Percentiles rank a stretch among this genome's conserved stretches.
Conservation (phyloP, 2,888 invertebrate genomes). For the Pelosia muscerda region DNA sequence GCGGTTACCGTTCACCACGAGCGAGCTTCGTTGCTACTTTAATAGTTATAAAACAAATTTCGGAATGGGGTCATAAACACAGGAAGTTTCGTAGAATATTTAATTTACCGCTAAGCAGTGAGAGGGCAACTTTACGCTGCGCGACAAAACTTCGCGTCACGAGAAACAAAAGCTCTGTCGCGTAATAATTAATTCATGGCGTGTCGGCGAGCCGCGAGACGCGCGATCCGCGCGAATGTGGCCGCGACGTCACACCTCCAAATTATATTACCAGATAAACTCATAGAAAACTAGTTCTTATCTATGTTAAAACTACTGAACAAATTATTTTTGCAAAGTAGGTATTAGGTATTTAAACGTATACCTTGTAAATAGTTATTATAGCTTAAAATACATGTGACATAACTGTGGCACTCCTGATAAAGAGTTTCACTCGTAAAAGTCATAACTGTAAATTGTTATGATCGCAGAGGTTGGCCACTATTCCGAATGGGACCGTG, state of each 20-base stretch:
- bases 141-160: conserved; percentile 57
- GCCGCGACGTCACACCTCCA: conserved; percentile 34
- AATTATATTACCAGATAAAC: conserved; percentile 27
- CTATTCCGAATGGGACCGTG: conserved; percentile 22
- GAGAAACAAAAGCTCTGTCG: conserved; percentile 58
- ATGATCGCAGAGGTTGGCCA: conserved; percentile 18
- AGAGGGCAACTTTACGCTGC: conserved; percentile 41
- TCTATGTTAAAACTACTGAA: not conserved
- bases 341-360: not conserved
- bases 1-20: not conserved
- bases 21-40: not conserved
- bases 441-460: conserved; percentile 35
- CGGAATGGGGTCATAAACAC: conserved; percentile 36
- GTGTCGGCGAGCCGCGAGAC: conserved; percentile 37
- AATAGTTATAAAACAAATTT: conserved; percentile 6
- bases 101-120: conserved; percentile 43
- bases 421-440: conserved; percentile 32
- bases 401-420: conserved; percentile 29
- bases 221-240: conserved; percentile 34
- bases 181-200: conserved; percentile 71
- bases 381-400: conserved; percentile 16
- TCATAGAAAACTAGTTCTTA: conserved; percentile 8
- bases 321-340: not conserved
- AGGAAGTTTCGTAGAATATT: conserved; percentile 38
- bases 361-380: conserved; percentile 22